A percentile compares a stretch with the other conserved stretches of the same genome.
Evolutionary conservation across 2,797 vertebrate genomes (phyloP).

Genomic region (Dendrocincla tyrannina): DNA sequence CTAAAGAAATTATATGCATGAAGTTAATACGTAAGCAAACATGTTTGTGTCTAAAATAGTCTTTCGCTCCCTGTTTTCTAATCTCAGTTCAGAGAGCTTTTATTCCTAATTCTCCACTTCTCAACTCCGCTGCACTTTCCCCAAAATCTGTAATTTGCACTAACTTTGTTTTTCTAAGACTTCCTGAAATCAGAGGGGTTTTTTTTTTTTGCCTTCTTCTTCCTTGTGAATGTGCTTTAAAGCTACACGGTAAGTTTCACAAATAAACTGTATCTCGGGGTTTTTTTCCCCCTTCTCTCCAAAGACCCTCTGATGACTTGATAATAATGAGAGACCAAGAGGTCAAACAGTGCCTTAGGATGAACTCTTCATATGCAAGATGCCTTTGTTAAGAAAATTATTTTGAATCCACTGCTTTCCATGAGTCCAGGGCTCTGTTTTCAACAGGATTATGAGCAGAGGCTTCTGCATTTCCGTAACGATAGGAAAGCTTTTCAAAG

Average conservation of each 20-base stretch:
- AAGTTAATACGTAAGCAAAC: slow-evolving; percentile 56
- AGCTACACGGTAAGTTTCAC: slow-evolving; percentile 37
- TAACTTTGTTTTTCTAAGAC: slow-evolving; percentile 29
- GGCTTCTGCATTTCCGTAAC: slow-evolving; percentile 48
- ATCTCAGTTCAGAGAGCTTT: slow-evolving; percentile 17
- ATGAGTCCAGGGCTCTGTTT: slow-evolving; percentile 64
- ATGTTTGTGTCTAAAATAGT: background rate
- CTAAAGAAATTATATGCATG: background rate
- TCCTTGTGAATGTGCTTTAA: slow-evolving; percentile 29
- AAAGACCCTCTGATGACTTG: slow-evolving; percentile 65
- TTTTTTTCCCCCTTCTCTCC: background rate
- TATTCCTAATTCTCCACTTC: background rate
- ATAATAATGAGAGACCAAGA: slow-evolving; percentile 69
- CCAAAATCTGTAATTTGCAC: slow-evolving; percentile 24
- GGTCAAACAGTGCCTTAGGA: slow-evolving; percentile 69
- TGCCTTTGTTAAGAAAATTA: slow-evolving; percentile 71
- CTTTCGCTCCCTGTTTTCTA: background rate
- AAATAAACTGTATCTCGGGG: slow-evolving; percentile 58
- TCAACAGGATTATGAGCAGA: slow-evolving; percentile 40
- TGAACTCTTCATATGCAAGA: slow-evolving; percentile 66
- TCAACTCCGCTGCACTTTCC: background rate
- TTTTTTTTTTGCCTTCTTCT: background rate
- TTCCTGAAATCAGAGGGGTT: slow-evolving; percentile 33
- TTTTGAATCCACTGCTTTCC: slow-evolving; percentile 64
- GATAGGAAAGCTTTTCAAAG: slow-evolving; percentile 45